These are phyloP conservation scores for Drosophila paracracens DNA, from an alignment of 2,888 invertebrate species.

Conservation along the genomic window DNA sequence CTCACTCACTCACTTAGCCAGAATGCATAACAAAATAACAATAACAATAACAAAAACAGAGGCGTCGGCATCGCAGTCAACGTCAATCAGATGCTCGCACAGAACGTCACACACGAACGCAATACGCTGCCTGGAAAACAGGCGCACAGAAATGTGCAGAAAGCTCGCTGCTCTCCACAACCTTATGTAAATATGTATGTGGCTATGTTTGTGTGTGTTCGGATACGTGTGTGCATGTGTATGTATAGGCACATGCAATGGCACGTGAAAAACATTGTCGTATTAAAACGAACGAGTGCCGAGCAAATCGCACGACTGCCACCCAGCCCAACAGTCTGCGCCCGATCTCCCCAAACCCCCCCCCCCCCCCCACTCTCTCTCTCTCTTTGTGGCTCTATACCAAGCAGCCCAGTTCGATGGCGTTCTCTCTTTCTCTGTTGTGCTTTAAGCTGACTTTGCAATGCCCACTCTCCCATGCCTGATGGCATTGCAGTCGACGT, in stretches of 20 bases:
- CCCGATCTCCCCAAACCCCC: slow-evolving; percentile 7
- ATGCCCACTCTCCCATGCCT: slow-evolving; percentile 27
- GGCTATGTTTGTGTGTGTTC: slow-evolving; percentile 6
- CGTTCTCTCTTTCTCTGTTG: slow-evolving; percentile 31
- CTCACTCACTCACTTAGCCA: slow-evolving; percentile 12
- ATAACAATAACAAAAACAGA: slow-evolving; percentile 20
- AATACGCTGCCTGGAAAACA: slow-evolving; percentile 80
- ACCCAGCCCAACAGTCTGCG: slow-evolving; percentile 4
- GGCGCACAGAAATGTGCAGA: slow-evolving; percentile 70
- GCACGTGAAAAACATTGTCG: slow-evolving; percentile 76
- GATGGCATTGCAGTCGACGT: slow-evolving; percentile 28
- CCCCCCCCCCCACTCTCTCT: neutral
- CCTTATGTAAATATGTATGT: slow-evolving; percentile 5
- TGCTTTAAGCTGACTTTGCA: slow-evolving; percentile 61
- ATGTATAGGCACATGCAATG: slow-evolving; percentile 70
- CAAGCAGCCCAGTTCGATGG: slow-evolving; percentile 11
- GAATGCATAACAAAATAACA: slow-evolving; percentile 12
- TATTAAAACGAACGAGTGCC: slow-evolving; percentile 39
- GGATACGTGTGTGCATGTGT: slow-evolving; percentile 22
- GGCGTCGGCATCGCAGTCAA: slow-evolving; percentile 45
- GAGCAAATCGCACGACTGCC: slow-evolving; percentile 34
- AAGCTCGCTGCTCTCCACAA: slow-evolving; percentile 11
- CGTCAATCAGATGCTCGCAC: slow-evolving; percentile 70
- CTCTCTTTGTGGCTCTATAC: neutral
- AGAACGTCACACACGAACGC: slow-evolving; percentile 84